phyloP scores from a whole-genome alignment of 1,140 invertebrate genomes.

The Lordiphosa clarofinis region DNA sequence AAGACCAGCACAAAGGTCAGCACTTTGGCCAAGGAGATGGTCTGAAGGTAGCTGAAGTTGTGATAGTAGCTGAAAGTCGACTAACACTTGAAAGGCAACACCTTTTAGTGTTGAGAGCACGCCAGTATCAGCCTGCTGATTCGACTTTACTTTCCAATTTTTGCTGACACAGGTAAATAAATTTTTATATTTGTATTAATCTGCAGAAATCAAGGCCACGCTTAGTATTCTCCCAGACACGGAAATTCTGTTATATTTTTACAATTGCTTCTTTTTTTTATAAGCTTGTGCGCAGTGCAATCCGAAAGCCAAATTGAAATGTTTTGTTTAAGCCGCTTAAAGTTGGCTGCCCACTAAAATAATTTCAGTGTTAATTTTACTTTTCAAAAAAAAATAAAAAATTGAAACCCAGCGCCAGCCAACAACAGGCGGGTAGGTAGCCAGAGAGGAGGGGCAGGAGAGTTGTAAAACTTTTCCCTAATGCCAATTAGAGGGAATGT shows the following conservation, averaged over 20 bases:
- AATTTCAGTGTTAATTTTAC: slow-evolving; percentile 73
- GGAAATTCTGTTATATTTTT: neutral
- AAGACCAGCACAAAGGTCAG: too few species aligned
- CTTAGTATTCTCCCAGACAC: too few species aligned
- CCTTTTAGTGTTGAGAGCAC: too few species aligned
- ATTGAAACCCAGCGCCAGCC: slow-evolving; percentile 17
- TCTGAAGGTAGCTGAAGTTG: too few species aligned
- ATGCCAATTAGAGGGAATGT: slow-evolving; percentile 61
- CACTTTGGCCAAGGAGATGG: too few species aligned
- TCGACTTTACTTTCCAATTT: too few species aligned
- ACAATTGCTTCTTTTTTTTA: neutral
- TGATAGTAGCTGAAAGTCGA: too few species aligned
- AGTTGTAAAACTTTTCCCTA: slow-evolving; percentile 37
- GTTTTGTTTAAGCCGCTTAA: slow-evolving; percentile 58
- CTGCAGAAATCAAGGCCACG: neutral
- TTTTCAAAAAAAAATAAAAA: slow-evolving; percentile 45
- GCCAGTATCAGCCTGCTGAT: too few species aligned
- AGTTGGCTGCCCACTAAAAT: slow-evolving; percentile 57
- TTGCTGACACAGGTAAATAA: too few species aligned
- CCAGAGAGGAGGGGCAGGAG: neutral
- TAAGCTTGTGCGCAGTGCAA: slow-evolving; percentile 1
- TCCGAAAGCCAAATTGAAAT: slow-evolving; percentile 36
- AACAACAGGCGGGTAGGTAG: too few species aligned
- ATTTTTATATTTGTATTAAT: neutral
- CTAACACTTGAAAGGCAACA: too few species aligned